Base-by-base conservation (phyloP, 2,888 invertebrate genomes). In the Meiosimyza decipiens region DNA sequence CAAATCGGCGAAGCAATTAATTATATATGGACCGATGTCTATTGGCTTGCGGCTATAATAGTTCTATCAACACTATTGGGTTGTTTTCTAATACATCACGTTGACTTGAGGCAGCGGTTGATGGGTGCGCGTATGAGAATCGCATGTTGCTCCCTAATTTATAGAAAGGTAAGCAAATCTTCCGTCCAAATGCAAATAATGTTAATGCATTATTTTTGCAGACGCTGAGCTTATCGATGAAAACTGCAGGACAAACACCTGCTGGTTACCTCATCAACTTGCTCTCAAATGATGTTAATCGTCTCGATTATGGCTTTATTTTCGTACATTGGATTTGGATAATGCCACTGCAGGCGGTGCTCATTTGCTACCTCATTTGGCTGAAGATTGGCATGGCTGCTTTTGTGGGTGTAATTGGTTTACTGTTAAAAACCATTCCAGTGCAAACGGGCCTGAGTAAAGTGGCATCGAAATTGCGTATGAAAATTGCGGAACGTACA, bases 261-360 rank as follows among this genome's bases (percentile, higher is more conserved):
- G 93, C 94, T 0, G 98, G 98, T 0, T 96, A 97, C 86, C 92
- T 98, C 70, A 94, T 98, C 15, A 98, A 98, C 88, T 88, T 98
- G 6, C 89, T 98, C 70, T 96, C 97, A 6, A 98, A 98, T 82
- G 98, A 98, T 85, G 96, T 98, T 12, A 94, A 93, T 85, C 92
- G 97, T 55, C 94, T 98, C 82, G 98, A 98, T 86, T 90, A 93
- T 85, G 92, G 94, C 5, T 92, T 94, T 74, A 90, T 94, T 71
- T 95, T 92, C 84, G 88, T 95, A 11, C 95, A 97, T 85, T 96
- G 93, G 87, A 90, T 97, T 83, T 96, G 96, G 95, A 90, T 96
- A 50, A 91, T 95, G 76, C 97, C 97, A 0, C 82, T 95, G 11
- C 91, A 92, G 65, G 84, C 87, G 6, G 80, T 83, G 33, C 80